A percentile compares a stretch with the other conserved stretches of the same genome.
These are phyloP conservation scores for Tympanuchus pallidicinctus DNA, from an alignment of 2,113 vertebrate species.

Conservation along the genomic window DNA sequence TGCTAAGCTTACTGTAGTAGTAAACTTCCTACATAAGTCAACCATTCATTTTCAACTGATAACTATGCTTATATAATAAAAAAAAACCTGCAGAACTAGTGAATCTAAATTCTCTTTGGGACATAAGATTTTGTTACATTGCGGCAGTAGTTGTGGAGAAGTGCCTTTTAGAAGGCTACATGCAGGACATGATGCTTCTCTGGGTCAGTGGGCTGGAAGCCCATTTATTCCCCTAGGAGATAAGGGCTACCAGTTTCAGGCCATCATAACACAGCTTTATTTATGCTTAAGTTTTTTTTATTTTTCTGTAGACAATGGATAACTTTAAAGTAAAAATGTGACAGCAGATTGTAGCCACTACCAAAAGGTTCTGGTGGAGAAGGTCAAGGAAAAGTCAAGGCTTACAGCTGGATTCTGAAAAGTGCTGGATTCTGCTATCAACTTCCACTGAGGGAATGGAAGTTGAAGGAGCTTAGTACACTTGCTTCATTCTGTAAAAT, in stretches of 20 bases:
- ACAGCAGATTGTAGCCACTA: neutral
- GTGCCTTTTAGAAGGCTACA: neutral
- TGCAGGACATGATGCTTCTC: neutral
- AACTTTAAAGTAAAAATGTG: slow-evolving; percentile 36
- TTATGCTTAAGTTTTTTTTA: slow-evolving; percentile 7
- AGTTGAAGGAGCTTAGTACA: slow-evolving; percentile 14
- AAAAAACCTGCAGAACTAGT: neutral
- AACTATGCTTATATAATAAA: slow-evolving; percentile 16
- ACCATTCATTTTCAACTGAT: slow-evolving; percentile 9
- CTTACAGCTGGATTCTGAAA: slow-evolving; percentile 3
- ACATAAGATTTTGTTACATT: neutral
- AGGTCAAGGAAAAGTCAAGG: slow-evolving; percentile 31
- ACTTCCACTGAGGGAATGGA: slow-evolving; percentile 1
- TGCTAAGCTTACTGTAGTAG: neutral
- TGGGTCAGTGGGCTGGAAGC: slow-evolving; percentile 15
- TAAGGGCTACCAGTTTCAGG: neutral
- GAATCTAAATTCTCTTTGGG: slow-evolving; percentile 26
- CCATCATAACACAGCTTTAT: neutral
- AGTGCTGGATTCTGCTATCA: slow-evolving; percentile 16
- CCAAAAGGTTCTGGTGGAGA: neutral
- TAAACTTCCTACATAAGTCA: neutral
- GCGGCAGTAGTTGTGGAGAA: slow-evolving; percentile 35
- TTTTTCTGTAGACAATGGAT: slow-evolving; percentile 15
- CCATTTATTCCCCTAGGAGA: neutral
- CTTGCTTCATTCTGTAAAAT: slow-evolving; percentile 56